Base-by-base conservation (phyloP, 2,113 vertebrate species). In the Oryzias curvinotus region DNA sequence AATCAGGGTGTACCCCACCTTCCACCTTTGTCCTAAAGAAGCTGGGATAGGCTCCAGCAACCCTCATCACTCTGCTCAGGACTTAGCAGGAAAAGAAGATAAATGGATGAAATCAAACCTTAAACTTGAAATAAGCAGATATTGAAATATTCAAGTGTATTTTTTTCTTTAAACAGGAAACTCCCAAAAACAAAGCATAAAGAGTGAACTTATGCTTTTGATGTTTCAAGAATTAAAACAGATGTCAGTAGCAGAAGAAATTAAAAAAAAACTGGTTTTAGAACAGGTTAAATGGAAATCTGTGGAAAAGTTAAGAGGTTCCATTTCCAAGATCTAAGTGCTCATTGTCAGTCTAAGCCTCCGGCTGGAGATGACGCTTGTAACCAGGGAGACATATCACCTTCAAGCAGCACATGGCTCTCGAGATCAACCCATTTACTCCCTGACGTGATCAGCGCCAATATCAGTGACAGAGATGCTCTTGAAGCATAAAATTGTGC, bases 371-470 rank as follows among this genome's bases (percentile, higher is more conserved):
- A 82, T 68, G 47, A 70, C 89, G 77, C 72, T 42, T 57, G 91
- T 91, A 89, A 82, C 86, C 84, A 87, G 45, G 89, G 90, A 87
- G 88, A 92, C 89, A 59, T 66, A 59, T 53, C 87, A 86, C 76
- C 88, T 89, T 87, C 77, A 78, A 88, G 74, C 78, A 88, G 75
- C 82, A 85, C 47, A 81, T 56, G 72, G 72, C 63, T 77, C 80
- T 77, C 71, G 67, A 82, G 75, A 89, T 84, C 79, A 88, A 89
- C 60, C 81, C 74, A 81, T 88, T 87, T 77, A 81, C 81, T 63
- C 62, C 52, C 81, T 90, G 87, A 89, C 65, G 76, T 86, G 81
- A 72, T 71, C 67, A 50, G 67, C 59, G 15, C 19, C 4, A 26
- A 63, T 69, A 56, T 70, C 68, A 63, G 73, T 72, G 81, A 80